Evolutionary conservation across 2,888 invertebrate species (phyloP), one percentile per base, ranked within the genome.

Genomic region (Drosophila helvetica): DNA sequence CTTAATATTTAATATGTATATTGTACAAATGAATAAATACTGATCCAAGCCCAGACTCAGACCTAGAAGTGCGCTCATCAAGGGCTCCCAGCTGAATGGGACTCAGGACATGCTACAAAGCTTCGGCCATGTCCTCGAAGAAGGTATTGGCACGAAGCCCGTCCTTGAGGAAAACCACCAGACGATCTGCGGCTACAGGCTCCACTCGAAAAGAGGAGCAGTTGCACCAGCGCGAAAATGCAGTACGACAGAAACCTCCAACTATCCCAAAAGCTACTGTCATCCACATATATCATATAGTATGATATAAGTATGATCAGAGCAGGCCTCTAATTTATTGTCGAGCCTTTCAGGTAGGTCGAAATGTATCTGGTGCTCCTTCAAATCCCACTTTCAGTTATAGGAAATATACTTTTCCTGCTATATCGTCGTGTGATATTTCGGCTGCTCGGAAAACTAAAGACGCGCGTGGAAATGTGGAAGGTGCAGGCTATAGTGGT

Each of bases 121-220:
- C 22, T 22, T 3, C 4, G 22, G 22, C 22, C 22, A 22, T 70
- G 1, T 89, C 46, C 18, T 87, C 79, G 86, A 95, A 94, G 90
- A 97, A 96, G 1, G 96, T 95, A 88, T 97, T 96, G 18, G 97
- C 97, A 80, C 98, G 93, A 59, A 99, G 93, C 0, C 99, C 99
- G 93, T 99, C 99, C 4, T 97, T 96, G 2, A 98, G 95, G 89
- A 99, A 95, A 1, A 99, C 93, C 10, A 98, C 96, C 3, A 99
- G 92, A 67, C 99, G 93, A 84, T 95, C 94, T 0, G 97, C 96
- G 86, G 87, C 3, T 77, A 53, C 10, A 90, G 63, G 7, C 66
- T 75, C 0, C 93, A n/a, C n/a, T n/a, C 94, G 17, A 97, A 53
- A 98, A 93, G 81, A 98, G 94, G 12, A 96, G 92, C 0, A 96